phyloP scores from a whole-genome alignment of 2,113 vertebrate genomes.

The Acrocephalus kingi region DNA sequence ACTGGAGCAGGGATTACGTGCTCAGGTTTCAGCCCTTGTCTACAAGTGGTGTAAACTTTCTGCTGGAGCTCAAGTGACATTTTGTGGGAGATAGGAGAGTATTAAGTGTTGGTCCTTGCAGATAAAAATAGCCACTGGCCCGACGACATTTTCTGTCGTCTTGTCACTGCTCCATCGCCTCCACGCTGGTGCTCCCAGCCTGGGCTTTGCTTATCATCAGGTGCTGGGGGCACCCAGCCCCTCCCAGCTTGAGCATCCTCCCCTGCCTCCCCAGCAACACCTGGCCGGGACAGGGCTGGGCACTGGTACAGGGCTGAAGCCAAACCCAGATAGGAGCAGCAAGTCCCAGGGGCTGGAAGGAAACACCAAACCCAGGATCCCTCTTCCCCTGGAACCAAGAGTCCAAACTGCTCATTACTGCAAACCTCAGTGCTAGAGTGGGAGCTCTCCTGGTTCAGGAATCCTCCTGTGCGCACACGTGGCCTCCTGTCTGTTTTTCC shows the following conservation, averaged over 20 bases:
- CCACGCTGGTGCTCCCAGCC: not conserved
- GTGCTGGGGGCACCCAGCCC: not conserved
- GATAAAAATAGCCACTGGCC: slow-evolving; percentile 41
- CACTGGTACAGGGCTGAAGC: not conserved
- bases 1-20: slow-evolving; percentile 51
- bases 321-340: not conserved
- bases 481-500: not conserved
- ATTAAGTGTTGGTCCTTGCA: slow-evolving; percentile 62
- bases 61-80: slow-evolving; percentile 42
- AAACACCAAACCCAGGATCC: not conserved
- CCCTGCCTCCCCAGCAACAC: not conserved
- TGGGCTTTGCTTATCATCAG: not conserved
- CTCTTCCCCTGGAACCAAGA: not conserved
- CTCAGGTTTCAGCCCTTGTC: slow-evolving; percentile 55
- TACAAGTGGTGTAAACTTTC: slow-evolving; percentile 34
- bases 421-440: not conserved
- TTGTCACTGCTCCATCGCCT: not conserved
- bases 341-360: not conserved
- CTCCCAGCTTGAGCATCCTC: not conserved
- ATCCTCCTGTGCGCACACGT: not conserved
- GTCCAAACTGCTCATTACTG: not conserved
- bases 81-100: slow-evolving; percentile 65
- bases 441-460: not conserved
- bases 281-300: accelerated
- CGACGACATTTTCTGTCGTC: not conserved